A percentile compares a stretch with the other conserved stretches of the same genome.
Conservation (phyloP, 1,140 invertebrate genomes). For the Brachionus manjavacas region DNA sequence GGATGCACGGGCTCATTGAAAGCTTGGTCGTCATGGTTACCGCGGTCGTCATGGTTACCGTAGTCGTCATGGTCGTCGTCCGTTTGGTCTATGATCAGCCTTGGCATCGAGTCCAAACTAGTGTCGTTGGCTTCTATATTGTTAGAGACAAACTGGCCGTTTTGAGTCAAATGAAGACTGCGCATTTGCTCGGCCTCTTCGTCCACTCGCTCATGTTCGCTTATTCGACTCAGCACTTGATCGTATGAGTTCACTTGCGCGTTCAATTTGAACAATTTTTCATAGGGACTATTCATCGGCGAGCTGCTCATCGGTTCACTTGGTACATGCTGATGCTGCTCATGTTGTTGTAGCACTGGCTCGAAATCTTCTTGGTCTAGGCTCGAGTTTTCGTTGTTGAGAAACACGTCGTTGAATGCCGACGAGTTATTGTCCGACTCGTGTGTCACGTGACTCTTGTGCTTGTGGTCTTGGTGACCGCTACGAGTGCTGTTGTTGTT, state of each 20-base stretch:
- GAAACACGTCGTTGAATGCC: slow-evolving; percentile 28
- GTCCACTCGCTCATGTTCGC: not conserved
- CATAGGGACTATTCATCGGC: not conserved
- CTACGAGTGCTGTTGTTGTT: no score
- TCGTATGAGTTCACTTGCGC: slow-evolving; percentile 1
- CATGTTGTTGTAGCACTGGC: not conserved
- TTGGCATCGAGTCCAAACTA: not conserved
- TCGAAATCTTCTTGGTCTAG: slow-evolving; percentile 19
- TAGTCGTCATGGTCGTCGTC: no score
- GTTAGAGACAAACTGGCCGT: not conserved
- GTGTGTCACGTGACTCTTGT: not conserved
- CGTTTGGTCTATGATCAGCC: not conserved
- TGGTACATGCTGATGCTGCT: not conserved
- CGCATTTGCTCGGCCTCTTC: slow-evolving; percentile 3
- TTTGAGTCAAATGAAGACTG: not conserved
- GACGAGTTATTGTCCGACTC: not conserved
- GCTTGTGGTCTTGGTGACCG: not conserved
- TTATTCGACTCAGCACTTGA: slow-evolving; percentile 5
- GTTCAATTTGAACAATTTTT: not conserved
- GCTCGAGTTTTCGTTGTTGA: slow-evolving; percentile 14
- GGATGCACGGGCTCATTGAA: not conserved
- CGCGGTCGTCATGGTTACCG: no score
- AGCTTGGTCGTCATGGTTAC: no score
- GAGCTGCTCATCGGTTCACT: not conserved
- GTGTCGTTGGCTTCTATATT: not conserved